Conservation (phyloP, 2,797 vertebrate genomes). For the Harpagifer antarcticus region DNA sequence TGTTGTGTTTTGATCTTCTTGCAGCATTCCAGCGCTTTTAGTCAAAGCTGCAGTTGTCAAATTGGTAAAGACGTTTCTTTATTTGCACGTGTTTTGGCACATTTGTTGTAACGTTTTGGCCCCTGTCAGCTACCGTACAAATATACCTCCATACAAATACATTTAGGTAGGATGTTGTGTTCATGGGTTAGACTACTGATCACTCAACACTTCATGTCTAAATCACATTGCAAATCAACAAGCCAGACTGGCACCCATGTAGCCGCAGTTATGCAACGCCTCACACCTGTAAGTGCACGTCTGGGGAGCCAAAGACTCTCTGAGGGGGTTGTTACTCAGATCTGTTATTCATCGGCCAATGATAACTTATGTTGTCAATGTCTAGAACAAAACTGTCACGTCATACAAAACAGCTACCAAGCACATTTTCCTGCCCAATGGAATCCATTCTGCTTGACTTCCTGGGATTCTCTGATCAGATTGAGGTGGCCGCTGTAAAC, state of each 20-base stretch:
- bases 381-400: conserved; percentile 11
- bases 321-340: conserved; percentile 12
- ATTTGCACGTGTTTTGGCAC: too few species aligned
- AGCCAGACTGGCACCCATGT: conserved; percentile 28
- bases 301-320: conserved; percentile 19
- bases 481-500: conserved; percentile 15
- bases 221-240: conserved; percentile 21
- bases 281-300: conserved; percentile 55
- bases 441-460: neutral
- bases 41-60: too few species aligned
- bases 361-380: conserved; percentile 29
- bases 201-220: neutral
- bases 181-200: neutral
- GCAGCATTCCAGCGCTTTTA: too few species aligned
- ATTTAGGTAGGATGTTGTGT: conserved; percentile 12
- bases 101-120: too few species aligned
- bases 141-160: neutral
- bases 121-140: too few species aligned
- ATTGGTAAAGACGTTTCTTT: too few species aligned
- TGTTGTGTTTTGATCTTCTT: too few species aligned
- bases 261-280: conserved; percentile 43
- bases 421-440: conserved; percentile 7
- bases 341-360: neutral
- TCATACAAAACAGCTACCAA: neutral
- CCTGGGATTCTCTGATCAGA: conserved; percentile 4